Conservation (phyloP, 2,113 vertebrate genomes). For the Tenebrosternarchus preto region DNA sequence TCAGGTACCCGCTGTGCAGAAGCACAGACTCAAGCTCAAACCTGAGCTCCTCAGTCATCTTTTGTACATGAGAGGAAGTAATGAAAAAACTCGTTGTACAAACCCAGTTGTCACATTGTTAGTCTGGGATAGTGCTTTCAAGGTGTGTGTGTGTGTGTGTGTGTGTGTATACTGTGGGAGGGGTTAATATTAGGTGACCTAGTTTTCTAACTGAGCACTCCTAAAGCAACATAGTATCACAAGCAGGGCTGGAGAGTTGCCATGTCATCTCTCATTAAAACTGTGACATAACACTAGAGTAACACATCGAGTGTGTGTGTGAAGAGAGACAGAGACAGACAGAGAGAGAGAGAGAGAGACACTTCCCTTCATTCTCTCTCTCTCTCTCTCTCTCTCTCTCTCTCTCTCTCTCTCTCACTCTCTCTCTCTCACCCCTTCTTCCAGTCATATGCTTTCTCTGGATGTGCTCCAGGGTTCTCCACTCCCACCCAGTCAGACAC, state of each 20-base stretch:
- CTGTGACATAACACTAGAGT: neutral
- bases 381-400: too few relatives aligned
- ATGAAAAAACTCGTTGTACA: conserved; percentile 40
- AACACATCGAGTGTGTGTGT: neutral
- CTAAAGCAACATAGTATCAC: neutral
- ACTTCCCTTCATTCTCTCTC: too few relatives aligned
- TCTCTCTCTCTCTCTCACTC: too few relatives aligned
- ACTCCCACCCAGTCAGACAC: neutral
- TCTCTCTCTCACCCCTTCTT: too few relatives aligned
- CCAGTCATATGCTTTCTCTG: neutral
- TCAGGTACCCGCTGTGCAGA: neutral
- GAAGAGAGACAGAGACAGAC: neutral
- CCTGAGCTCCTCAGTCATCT: conserved; percentile 16
- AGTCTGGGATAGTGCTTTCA: conserved; percentile 1
- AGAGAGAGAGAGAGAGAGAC: too few relatives aligned
- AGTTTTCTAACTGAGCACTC: conserved; percentile 17
- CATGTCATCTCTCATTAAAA: conserved; percentile 2
- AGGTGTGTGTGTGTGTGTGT: neutral
- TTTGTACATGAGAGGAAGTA: conserved; percentile 25
- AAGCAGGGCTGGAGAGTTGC: neutral
- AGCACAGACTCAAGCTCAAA: neutral
- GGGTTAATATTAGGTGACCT: conserved; percentile 16
- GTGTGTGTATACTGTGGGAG: neutral
- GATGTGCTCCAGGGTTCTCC: neutral
- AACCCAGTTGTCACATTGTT: conserved; percentile 1